Conservation (phyloP, 2,888 invertebrate genomes). For the Nomada ruficornis region DNA sequence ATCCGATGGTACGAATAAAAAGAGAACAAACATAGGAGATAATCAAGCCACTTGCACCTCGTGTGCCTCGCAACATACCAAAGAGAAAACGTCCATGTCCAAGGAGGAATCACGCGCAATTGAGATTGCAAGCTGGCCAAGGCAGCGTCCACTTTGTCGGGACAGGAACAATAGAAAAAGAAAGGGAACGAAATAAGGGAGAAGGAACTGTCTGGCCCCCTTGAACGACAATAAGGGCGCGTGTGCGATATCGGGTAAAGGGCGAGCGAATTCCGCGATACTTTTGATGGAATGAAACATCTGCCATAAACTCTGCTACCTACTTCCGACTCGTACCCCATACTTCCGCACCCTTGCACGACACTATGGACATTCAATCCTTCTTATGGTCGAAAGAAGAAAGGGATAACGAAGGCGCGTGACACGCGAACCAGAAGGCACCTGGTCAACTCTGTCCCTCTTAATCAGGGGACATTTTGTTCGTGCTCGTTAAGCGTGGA, state of each 20-base stretch:
- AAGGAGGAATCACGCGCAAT: conserved; percentile 11
- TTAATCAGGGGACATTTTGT: neutral
- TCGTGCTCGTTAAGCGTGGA: neutral
- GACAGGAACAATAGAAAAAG: neutral
- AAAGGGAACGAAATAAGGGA: neutral
- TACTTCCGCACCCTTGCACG: conserved; percentile 17
- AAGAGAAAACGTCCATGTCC: neutral
- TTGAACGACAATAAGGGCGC: conserved; percentile 36
- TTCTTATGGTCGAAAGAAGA: conserved; percentile 30
- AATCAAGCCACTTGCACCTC: neutral
- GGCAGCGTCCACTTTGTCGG: neutral
- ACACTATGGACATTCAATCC: conserved; percentile 52
- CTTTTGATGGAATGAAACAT: conserved; percentile 62
- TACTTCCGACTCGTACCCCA: conserved; percentile 66
- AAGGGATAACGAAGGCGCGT: conserved; percentile 50
- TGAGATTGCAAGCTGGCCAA: conserved; percentile 14
- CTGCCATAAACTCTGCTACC: conserved; percentile 62
- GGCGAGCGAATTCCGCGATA: conserved; percentile 40
- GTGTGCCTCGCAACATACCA: neutral
- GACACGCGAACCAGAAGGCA: conserved; percentile 56
- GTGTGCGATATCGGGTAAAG: conserved; percentile 44
- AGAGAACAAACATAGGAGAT: too few species aligned
- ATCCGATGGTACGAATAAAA: too few species aligned
- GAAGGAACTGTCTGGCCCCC: conserved; percentile 7
- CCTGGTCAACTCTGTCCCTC: conserved; percentile 40